Evolutionary conservation across 2,888 invertebrate species (phyloP).

Genomic region (Cryptus armator): DNA sequence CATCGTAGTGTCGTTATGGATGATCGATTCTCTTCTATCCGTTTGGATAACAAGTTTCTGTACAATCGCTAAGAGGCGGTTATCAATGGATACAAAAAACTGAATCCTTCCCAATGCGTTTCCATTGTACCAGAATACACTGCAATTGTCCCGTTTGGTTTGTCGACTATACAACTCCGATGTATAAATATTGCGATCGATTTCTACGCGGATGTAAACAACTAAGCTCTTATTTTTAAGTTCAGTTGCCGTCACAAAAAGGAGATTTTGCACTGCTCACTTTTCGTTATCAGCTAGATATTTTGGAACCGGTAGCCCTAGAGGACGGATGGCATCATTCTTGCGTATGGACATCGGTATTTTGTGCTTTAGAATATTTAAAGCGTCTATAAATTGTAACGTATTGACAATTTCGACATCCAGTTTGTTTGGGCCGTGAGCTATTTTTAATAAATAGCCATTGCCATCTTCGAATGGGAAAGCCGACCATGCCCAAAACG

Average conservation of each 20-base stretch:
- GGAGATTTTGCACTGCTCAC: too few species aligned
- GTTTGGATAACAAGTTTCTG: too few species aligned
- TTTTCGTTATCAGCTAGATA: too few species aligned
- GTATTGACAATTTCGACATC: slow-evolving; percentile 58
- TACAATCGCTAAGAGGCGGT: neutral
- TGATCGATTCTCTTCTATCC: too few species aligned
- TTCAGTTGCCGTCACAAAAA: neutral
- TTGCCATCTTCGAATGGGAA: slow-evolving; percentile 62
- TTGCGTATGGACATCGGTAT: neutral
- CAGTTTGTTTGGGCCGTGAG: slow-evolving; percentile 56
- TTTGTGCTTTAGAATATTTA: slow-evolving; percentile 14
- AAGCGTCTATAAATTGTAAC: slow-evolving; percentile 33
- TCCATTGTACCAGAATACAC: slow-evolving; percentile 37
- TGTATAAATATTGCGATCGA: slow-evolving; percentile 29
- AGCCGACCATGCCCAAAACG: slow-evolving; percentile 58
- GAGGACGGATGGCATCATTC: too few species aligned
- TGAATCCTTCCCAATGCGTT: slow-evolving; percentile 10
- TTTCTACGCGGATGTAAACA: neutral
- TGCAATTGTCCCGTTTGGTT: slow-evolving; percentile 46
- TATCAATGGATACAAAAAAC: slow-evolving; percentile 6
- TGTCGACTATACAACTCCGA: slow-evolving; percentile 40
- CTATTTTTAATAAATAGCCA: slow-evolving; percentile 40
- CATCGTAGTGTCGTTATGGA: too few species aligned
- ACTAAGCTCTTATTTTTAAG: neutral
- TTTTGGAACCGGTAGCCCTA: too few species aligned